Evolutionary conservation across 2,797 vertebrate species (phyloP), one percentile per base, ranked within the genome.

Genomic region (Mionectes olivaceus): DNA sequence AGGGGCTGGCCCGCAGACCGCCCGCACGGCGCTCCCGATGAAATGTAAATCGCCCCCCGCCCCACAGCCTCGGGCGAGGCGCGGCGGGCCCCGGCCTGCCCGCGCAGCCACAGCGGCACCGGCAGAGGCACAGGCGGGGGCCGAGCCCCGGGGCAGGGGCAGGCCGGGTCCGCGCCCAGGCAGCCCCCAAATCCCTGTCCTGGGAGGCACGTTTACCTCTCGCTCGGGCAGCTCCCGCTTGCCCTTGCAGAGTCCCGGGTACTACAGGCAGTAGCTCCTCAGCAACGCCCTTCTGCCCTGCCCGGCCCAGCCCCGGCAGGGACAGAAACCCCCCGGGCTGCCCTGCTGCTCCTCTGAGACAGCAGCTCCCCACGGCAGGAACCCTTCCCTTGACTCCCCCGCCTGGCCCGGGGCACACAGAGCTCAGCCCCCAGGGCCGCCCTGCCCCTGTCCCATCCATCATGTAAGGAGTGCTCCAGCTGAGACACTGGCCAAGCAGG

Each of bases 61-160:
- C 77, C 11, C 7, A 1, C 11, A 43, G 74, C 33, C 52, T 52
- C 23, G 43, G 83, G 71, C 5, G 10, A 63, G 67, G 46, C 22
- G 55, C 9, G 1, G 70, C 83, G 67, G 35, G 96, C 63, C 83
- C 35, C 57, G 22, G 59, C 96, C 83, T 76, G 96, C 80, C 85
- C 9, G 3, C 52, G 5, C 49, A 30, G 18, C 59, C 49, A 7
- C n/a, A 1, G 56, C 64, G 17, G 65, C 4, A 9, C 73, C 53
- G 44, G 57, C 75, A 55, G 43, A 59, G 61, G 44, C 75, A 59
- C 41, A 55, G 61, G 43, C 85, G 65, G 57, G n/a, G 21, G 19
- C 59, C 3, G 3, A 4, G 39, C 35, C n/a, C 50, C 60, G 11
- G 41, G 81, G 63, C 69, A 60, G 46, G 49, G 77, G 57, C 33